Percentiles rank a stretch among this genome's conserved stretches.
phyloP scores from a whole-genome alignment of 1,140 invertebrate species.

The Philaenus spumarius region DNA sequence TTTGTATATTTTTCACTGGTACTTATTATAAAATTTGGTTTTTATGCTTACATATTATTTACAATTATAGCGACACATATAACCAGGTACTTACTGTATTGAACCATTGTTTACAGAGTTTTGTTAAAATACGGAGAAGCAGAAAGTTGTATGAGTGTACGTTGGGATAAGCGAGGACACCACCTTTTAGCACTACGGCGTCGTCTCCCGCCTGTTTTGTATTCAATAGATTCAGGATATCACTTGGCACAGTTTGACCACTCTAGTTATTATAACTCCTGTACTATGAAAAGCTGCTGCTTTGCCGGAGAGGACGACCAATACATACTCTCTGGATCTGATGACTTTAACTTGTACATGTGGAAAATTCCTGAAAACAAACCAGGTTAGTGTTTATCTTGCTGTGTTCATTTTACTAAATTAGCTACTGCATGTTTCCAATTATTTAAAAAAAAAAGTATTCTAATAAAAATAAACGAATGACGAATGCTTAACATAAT shows the following conservation, averaged over 20 bases:
- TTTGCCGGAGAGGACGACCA: slow-evolving; percentile 88
- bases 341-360: slow-evolving; percentile 93
- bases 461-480: too few species aligned
- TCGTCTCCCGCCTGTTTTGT: slow-evolving; percentile 76
- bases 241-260: slow-evolving; percentile 83
- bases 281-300: slow-evolving; percentile 93
- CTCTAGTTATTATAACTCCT: slow-evolving; percentile 89
- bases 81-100: too few species aligned
- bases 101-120: slow-evolving; percentile 40
- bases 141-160: slow-evolving; percentile 85
- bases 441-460: too few species aligned
- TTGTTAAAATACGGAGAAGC: slow-evolving; percentile 44
- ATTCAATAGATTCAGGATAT: slow-evolving; percentile 55
- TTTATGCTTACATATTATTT: too few species aligned
- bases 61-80: too few species aligned
- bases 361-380: slow-evolving; percentile 76
- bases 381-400: slow-evolving; percentile 1
- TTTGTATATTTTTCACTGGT: too few species aligned
- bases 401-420: too few species aligned
- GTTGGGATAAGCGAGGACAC: slow-evolving; percentile 74
- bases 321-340: slow-evolving; percentile 85
- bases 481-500: too few species aligned
- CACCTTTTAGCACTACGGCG: slow-evolving; percentile 75
- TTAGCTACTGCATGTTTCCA: too few species aligned
- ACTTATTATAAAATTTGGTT: too few species aligned